Evolutionary conservation across 2,888 invertebrate genomes (phyloP), one percentile per base, ranked within the genome.

Genomic region (Epinotia bilunana): DNA sequence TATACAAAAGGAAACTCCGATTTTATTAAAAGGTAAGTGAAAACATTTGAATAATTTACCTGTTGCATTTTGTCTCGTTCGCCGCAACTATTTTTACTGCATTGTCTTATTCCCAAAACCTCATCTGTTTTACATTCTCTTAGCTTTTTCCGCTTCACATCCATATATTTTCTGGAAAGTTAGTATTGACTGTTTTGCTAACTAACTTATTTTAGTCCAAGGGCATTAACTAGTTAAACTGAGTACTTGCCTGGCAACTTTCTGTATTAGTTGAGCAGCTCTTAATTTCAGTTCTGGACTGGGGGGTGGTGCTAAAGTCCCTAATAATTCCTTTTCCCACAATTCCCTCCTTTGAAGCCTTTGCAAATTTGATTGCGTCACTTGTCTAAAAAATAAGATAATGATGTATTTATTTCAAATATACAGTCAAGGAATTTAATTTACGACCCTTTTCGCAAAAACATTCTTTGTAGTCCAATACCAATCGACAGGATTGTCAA

Each of bases 281-380:
- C 83, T 84, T 72, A 83, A 83, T 79, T 84, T 87, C 0, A 90
- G 57, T 77, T 86, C 85, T 3, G 78, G 72, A 49, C 79, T 80
- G 3, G 89, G 87, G 72, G 79, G 80, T 6, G 90, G 87, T 5
- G 78, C 78, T 20, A 86, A 72, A 0, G 77, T 81, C 0, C 90
- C 91, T 18, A 76, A 72, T 62, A 92, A 78, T 77, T 89, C 86
- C 75, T 88, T 91, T 46, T 79, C 79, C 92, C 92, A 92, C 9
- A 73, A 79, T 53, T 83, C 79, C 78, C 88, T 83, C 80, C 79
- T 88, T 55, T 81, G 81, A 46, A 77, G 83, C 39, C 75, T 76
- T 1, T 80, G 78, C 58, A 62, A 83, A 0, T 79, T 43, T 5
- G 63, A n/a, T 61, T 72, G 75, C 23, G 79, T 83, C 2, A 87